These are phyloP conservation scores for Hypomesus transpacificus DNA, from an alignment of 2,113 vertebrate genomes.

Conservation along the genomic window DNA sequence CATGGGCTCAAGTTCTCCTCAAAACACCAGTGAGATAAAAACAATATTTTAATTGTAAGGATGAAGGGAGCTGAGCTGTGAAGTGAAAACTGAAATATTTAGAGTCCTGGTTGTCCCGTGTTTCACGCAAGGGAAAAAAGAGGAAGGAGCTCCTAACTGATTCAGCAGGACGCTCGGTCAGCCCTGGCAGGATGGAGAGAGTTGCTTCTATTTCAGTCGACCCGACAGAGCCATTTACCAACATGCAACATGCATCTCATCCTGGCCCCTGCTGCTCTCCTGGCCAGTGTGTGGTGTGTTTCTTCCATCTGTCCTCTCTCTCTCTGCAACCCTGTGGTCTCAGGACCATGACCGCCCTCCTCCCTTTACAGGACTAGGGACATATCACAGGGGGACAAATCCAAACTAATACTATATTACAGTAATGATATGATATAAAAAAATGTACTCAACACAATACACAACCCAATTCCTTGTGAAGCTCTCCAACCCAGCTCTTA, in stretches of 20 bases:
- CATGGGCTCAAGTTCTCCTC: too few species aligned
- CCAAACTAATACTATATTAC: background rate
- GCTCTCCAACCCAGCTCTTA: too few species aligned
- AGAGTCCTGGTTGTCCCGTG: background rate
- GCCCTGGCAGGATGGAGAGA: background rate
- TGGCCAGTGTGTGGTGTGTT: background rate
- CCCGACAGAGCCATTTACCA: conserved; percentile 22
- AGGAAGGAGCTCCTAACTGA: conserved; percentile 8
- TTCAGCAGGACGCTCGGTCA: background rate
- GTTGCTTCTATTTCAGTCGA: conserved; percentile 27
- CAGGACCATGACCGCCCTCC: conserved; percentile 7
- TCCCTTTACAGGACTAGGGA: too few species aligned
- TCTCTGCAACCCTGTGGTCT: background rate
- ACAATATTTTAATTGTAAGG: background rate
- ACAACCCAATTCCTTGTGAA: too few species aligned
- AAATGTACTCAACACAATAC: too few species aligned
- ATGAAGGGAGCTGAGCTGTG: background rate
- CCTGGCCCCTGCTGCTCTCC: background rate
- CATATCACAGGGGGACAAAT: background rate
- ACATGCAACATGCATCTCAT: conserved; percentile 4
- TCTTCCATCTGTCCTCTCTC: background rate
- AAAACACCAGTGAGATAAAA: background rate
- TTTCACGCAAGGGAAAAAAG: background rate
- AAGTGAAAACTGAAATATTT: conserved; percentile 16
- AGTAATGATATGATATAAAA: too few species aligned